Evolutionary conservation across 2,113 vertebrate species (phyloP), one percentile per base, ranked within the genome.

Genomic region (Oreochromis aureus): DNA sequence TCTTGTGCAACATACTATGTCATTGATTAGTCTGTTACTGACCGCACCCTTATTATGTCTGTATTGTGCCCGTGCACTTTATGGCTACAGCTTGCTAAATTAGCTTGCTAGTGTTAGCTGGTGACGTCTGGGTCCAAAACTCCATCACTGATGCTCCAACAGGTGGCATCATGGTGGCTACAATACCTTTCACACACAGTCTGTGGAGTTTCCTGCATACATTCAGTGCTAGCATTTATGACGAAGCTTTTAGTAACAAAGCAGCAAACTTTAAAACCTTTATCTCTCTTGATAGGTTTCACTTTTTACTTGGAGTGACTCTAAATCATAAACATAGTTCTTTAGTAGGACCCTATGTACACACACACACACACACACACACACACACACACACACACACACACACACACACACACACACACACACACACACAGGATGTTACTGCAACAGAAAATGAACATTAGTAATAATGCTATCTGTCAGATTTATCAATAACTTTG

Each of bases 171-270:
- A 39, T 22, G 10, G 32, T 69, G 34, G 34, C 34, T 66, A 39
- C 61, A 39, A 39, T 7, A 39, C 34, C 34, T 66, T 66, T 66
- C 6, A 69, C 34, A 69, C 36, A 66, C 61, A 69, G 34, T n/a
- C 61, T 69, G 10, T 69, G 34, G 19, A 22, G 19, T 66, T 66
- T 22, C 22, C 34, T 39, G 34, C 34, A 2, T 2, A 1, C 1
- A 13, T 0, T 66, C 18, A 66, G 61, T 39, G 34, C 4, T 66
- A 7, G 32, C 61, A 22, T 22, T 1, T 0, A 12, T n/a, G 19
- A 66, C 10, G 34, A 66, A 39, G 10, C 61, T 39, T 39, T 66
- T 3, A 12, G 16, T 36, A 19, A 1, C 59, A 63, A 36, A n/a
- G 32, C 59, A 63, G 5, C 32, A 63, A 63, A 63, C 0, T 19